These are phyloP conservation scores for Cephalopachus bancanus DNA, from an alignment of 2,797 vertebrate genomes.

Conservation along the genomic window DNA sequence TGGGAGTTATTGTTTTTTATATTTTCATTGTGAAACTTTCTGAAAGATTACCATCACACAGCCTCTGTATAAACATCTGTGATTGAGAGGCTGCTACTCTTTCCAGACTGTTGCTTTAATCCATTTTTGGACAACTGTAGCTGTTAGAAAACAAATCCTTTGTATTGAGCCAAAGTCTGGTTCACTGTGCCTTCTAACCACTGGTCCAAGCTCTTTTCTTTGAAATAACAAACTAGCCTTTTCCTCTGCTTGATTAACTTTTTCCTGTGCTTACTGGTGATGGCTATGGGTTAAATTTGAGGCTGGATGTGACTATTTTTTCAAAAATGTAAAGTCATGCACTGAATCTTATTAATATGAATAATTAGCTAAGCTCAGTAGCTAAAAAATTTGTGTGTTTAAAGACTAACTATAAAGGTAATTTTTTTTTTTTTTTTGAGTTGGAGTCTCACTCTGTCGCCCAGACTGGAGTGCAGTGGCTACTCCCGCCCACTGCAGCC, in stretches of 20 bases:
- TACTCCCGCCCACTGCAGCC: no score
- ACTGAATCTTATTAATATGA: neutral
- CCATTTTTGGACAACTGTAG: slow-evolving; percentile 4
- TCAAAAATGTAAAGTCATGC: neutral
- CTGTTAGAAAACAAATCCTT: slow-evolving; percentile 31
- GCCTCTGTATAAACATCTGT: slow-evolving; percentile 10
- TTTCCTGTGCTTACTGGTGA: neutral
- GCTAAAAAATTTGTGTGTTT: neutral
- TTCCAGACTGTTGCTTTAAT: neutral
- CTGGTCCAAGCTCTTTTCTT: neutral
- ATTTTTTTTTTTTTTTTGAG: neutral
- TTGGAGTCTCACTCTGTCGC: no score
- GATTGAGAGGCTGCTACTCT: neutral
- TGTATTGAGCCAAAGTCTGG: neutral
- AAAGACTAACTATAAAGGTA: neutral
- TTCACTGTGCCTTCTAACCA: slow-evolving; percentile 14
- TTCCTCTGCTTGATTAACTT: neutral
- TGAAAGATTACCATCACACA: neutral
- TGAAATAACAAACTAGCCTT: neutral
- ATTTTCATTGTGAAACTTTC: neutral
- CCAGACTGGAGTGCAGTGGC: no score
- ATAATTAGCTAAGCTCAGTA: neutral
- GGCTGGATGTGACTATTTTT: neutral
- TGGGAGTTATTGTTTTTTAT: neutral
- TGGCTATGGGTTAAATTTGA: neutral